Percentiles rank a stretch among this genome's conserved stretches.
phyloP scores from a whole-genome alignment of 1,140 invertebrate species.

The Zaprionus nigranus region DNA sequence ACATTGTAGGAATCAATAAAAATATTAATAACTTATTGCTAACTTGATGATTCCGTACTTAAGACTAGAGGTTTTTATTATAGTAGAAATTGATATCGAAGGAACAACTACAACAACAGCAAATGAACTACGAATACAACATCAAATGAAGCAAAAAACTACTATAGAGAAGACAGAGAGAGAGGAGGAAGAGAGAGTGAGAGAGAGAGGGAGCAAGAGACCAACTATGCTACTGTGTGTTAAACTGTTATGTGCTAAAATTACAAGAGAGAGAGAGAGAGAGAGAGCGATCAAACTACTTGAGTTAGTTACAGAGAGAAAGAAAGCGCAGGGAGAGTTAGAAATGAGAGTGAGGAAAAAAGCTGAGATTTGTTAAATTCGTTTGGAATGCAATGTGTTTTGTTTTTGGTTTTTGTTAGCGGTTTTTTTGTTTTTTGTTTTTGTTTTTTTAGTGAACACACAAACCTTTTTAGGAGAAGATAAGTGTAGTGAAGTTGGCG shows the following conservation, averaged over 20 bases:
- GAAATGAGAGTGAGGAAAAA: conserved; percentile 42
- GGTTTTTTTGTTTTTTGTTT: conserved; percentile 48
- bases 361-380: conserved; percentile 47
- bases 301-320: conserved; percentile 15
- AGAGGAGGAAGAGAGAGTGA: conserved; percentile 6
- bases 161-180: conserved; percentile 23
- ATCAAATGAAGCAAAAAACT: conserved; percentile 50
- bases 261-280: background rate
- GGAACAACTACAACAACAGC: conserved; percentile 47
- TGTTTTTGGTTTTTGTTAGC: conserved; percentile 49
- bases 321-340: conserved; percentile 15
- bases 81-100: conserved; percentile 1
- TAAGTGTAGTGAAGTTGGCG: conserved; percentile 84
- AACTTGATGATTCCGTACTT: conserved; percentile 10
- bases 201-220: background rate
- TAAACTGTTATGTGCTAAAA: conserved; percentile 18
- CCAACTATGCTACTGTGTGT: conserved; percentile 34
- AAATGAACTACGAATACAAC: conserved; percentile 45
- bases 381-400: conserved; percentile 48
- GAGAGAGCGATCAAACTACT: conserved; percentile 1
- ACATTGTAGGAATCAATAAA: conserved; percentile 9
- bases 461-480: conserved; percentile 85
- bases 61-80: conserved; percentile 3
- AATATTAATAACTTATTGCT: conserved; percentile 21
- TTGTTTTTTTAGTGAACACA: conserved; percentile 78